Evolutionary conservation across 1,140 invertebrate species (phyloP).

Genomic region (Rhagoletis zephyria): DNA sequence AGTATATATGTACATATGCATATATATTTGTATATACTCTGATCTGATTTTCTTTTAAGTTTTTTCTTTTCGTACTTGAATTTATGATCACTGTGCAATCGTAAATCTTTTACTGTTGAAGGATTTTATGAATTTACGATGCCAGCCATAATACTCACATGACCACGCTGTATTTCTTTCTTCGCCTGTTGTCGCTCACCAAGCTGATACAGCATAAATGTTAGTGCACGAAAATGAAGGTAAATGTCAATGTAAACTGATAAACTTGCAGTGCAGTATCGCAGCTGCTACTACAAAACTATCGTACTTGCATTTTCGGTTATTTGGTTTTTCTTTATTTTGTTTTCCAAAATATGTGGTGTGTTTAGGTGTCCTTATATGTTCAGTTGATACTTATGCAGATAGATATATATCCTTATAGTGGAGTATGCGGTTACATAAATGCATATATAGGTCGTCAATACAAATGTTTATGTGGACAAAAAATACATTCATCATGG

Average conservation of each 20-base stretch:
- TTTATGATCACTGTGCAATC: conserved; percentile 38
- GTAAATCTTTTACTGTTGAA: conserved; percentile 30
- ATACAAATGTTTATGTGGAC: no score
- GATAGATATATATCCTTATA: no score
- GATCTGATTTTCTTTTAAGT: no score
- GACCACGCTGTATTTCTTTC: not conserved
- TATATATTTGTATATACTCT: not conserved
- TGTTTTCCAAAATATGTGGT: no score
- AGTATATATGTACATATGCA: not conserved
- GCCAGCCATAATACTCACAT: conserved; percentile 17
- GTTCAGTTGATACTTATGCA: no score
- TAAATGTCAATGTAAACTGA: not conserved
- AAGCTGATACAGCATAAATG: not conserved
- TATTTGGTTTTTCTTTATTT: no score
- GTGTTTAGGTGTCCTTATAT: no score
- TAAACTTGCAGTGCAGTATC: not conserved
- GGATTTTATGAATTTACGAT: conserved; percentile 44
- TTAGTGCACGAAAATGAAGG: not conserved
- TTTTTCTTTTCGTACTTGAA: not conserved
- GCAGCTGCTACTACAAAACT: not conserved
- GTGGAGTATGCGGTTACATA: no score
- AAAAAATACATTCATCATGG: no score
- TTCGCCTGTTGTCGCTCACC: no score
- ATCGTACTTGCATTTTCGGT: not conserved
- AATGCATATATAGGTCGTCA: no score